Conservation (phyloP, 2,888 invertebrate genomes). For the Cataglyphis albicans region DNA sequence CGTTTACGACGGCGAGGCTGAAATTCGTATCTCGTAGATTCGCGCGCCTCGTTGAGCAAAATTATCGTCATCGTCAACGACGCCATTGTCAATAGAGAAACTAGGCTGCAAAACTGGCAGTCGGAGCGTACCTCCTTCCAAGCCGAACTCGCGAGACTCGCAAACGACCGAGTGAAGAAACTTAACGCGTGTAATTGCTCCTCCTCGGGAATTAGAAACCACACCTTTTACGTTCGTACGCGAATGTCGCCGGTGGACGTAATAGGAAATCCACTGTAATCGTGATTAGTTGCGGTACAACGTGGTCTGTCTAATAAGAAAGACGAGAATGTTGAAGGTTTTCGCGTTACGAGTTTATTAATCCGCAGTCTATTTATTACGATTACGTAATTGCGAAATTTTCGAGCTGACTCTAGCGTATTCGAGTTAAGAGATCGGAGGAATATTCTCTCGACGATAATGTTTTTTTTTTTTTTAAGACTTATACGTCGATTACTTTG, state of each 20-base stretch:
- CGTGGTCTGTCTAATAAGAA: not conserved
- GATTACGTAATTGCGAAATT: not conserved
- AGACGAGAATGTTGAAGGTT: not conserved
- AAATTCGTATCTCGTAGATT: constrained; percentile 11
- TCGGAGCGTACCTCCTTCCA: constrained; percentile 72
- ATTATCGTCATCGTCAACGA: constrained; percentile 54
- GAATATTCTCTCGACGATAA: not conserved
- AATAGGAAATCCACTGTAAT: constrained; percentile 39
- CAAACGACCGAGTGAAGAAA: constrained; percentile 51
- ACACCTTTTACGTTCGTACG: constrained; percentile 37
- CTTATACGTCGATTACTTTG: constrained; percentile 5
- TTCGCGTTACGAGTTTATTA: not conserved
- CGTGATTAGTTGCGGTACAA: constrained; percentile 21
- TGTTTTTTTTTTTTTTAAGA: not conserved
- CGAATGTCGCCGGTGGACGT: constrained; percentile 19
- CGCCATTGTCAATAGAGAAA: constrained; percentile 71
- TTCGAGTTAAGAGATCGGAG: not conserved
- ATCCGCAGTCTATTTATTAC: not conserved
- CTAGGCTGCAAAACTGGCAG: constrained; percentile 68
- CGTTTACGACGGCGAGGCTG: not conserved
- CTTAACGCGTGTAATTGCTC: constrained; percentile 49
- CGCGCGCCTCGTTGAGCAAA: constrained; percentile 25
- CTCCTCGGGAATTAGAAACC: constrained; percentile 58
- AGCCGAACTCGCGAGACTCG: constrained; percentile 52
- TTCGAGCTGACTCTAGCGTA: not conserved